A percentile compares a stretch with the other conserved stretches of the same genome.
Evolutionary conservation across 2,113 vertebrate genomes (phyloP).

Genomic region (Dolichotis patagonum): DNA sequence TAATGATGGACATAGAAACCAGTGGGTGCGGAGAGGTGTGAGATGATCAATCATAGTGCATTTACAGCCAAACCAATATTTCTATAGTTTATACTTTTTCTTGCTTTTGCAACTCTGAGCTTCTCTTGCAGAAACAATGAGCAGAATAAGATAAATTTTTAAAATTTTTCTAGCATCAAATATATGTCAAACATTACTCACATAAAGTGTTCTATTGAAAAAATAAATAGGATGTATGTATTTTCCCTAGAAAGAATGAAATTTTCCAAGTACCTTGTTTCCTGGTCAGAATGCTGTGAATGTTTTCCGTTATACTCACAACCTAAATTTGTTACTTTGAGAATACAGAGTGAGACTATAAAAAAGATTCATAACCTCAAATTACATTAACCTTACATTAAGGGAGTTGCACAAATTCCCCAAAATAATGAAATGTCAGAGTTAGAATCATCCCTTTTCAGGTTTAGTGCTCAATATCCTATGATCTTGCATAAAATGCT

Average conservation of each 20-base stretch:
- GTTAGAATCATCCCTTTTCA: constrained; percentile 59
- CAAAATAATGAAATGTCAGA: constrained; percentile 77
- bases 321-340: constrained; percentile 65
- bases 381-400: constrained; percentile 79
- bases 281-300: constrained; percentile 62
- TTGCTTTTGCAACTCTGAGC: constrained; percentile 7
- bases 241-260: constrained; percentile 51
- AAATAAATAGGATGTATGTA: constrained; percentile 59
- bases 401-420: constrained; percentile 72
- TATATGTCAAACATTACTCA: background rate
- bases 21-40: background rate
- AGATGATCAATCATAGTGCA: background rate
- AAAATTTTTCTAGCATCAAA: constrained; percentile 34
- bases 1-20: background rate
- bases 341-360: constrained; percentile 58
- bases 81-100: constrained; percentile 40
- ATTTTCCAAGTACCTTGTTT: constrained; percentile 9
- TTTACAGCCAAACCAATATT: constrained; percentile 18
- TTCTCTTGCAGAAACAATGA: background rate
- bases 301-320: constrained; percentile 40
- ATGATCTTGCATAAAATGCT: constrained; percentile 62
- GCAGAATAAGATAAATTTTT: background rate
- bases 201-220: constrained; percentile 13
- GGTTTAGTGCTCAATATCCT: constrained; percentile 46
- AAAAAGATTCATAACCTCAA: constrained; percentile 75